Percentiles rank a stretch among this genome's conserved stretches.
phyloP scores from a whole-genome alignment of 2,113 vertebrate species.

The Megaceryle torquata region DNA sequence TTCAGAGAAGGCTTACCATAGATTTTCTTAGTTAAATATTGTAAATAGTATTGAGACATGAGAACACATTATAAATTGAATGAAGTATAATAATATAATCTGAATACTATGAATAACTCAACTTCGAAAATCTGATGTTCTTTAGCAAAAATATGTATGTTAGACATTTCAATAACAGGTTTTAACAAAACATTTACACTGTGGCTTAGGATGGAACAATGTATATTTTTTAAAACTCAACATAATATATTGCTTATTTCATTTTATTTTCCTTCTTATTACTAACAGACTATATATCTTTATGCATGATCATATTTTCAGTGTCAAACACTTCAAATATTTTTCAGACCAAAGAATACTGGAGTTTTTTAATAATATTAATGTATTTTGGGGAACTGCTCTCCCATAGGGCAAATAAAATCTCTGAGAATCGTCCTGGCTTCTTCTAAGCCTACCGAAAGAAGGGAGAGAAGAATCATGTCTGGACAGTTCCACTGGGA shows the following conservation, averaged over 20 bases:
- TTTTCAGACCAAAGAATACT: background rate
- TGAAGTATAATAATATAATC: background rate
- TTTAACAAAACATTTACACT: background rate
- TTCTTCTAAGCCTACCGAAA: background rate
- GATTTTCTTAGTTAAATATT: background rate
- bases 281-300: background rate
- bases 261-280: background rate
- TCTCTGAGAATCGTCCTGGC: background rate
- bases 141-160: background rate
- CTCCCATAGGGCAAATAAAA: background rate
- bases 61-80: background rate
- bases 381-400: background rate
- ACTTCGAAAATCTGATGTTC: background rate
- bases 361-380: background rate
- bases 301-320: background rate
- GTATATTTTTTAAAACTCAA: background rate
- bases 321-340: background rate
- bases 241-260: background rate
- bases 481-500: background rate
- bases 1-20: background rate
- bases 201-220: background rate
- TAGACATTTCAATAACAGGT: background rate
- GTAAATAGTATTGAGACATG: background rate
- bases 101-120: background rate
- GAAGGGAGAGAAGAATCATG: rapidly evolving